Conservation (phyloP, 2,797 vertebrate species). For the Sebastes wilsoni region DNA sequence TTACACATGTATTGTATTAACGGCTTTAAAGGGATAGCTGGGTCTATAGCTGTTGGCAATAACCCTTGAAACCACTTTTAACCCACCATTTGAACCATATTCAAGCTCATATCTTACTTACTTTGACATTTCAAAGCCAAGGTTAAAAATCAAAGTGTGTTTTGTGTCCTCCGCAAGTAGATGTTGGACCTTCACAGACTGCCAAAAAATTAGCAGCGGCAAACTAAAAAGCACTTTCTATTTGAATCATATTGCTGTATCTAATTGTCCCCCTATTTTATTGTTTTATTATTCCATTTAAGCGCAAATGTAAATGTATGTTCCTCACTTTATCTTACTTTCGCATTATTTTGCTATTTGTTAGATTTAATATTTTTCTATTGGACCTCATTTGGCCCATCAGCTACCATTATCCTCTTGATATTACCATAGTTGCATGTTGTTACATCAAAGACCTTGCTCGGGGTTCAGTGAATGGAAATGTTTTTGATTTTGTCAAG, state of each 20-base stretch:
- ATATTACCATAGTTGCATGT: conserved; percentile 23
- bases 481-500: conserved; percentile 30
- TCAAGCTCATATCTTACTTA: background rate
- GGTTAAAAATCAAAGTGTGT: conserved; percentile 9
- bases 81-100: background rate
- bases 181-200: background rate
- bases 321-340: background rate
- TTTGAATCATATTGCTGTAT: background rate
- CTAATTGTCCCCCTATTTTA: background rate
- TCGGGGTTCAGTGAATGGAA: conserved; percentile 21
- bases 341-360: background rate
- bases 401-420: conserved; percentile 24
- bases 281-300: background rate
- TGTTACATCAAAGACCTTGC: conserved; percentile 46
- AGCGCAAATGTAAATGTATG: background rate
- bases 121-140: background rate
- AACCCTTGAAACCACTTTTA: conserved; percentile 8
- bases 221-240: background rate
- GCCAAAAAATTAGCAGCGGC: background rate
- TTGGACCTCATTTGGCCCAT: conserved; percentile 17
- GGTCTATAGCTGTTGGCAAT: background rate
- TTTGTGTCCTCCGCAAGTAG: background rate
- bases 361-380: conserved; percentile 12
- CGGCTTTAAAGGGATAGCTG: background rate
- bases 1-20: background rate